Conservation (phyloP, 2,888 invertebrate species). For the Agonopterix subpropinquella region DNA sequence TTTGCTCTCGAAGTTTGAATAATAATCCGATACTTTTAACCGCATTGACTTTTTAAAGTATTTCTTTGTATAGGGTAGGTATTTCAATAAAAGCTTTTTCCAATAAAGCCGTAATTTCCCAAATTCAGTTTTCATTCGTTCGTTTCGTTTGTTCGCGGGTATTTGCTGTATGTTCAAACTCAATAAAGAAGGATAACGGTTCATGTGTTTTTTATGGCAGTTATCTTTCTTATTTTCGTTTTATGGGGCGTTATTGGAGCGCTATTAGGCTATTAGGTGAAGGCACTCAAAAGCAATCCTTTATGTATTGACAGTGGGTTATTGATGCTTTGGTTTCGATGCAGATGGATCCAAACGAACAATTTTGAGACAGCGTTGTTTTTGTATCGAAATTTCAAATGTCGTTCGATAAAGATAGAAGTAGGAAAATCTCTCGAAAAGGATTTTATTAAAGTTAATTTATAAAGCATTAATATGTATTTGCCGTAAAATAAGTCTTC, state of each 20-base stretch:
- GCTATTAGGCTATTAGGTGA: conserved; percentile 31
- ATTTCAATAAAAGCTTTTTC: conserved; percentile 18
- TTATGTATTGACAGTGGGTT: conserved; percentile 10
- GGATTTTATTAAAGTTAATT: no score
- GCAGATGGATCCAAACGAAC: conserved; percentile 4
- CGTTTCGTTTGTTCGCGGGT: background rate
- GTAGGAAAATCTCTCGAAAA: no score
- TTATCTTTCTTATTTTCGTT: conserved; percentile 34
- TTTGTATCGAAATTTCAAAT: no score
- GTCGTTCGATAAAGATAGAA: no score
- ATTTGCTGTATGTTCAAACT: conserved; percentile 6
- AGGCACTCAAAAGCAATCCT: conserved; percentile 23
- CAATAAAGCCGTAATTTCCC: conserved; percentile 4
- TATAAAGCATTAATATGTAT: no score
- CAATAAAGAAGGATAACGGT: conserved; percentile 31
- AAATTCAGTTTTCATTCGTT: conserved; percentile 7
- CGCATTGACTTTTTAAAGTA: no score
- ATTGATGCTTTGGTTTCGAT: conserved; percentile 2
- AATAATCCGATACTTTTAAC: no score
- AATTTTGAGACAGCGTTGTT: background rate
- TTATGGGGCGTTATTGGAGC: conserved; percentile 29
- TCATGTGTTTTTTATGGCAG: conserved; percentile 39
- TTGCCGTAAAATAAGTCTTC: no score
- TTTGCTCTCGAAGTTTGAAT: no score
- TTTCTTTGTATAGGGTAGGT: no score